These are phyloP conservation scores for Petrosia ficiformis DNA, from an alignment of 37 sponge, comb jelly and placozoan species.

Conservation along the genomic window DNA sequence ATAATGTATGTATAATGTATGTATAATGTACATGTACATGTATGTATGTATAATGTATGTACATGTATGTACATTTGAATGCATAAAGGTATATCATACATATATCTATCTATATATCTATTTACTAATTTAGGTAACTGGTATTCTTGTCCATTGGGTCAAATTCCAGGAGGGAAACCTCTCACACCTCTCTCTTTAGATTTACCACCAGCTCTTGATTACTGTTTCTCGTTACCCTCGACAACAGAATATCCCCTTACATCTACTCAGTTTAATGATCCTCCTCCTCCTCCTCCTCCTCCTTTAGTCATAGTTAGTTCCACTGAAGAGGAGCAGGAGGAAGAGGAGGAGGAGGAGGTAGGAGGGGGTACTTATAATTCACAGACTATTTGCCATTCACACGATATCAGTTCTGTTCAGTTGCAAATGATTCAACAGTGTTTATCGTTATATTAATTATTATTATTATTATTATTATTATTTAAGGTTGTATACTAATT, in stretches of 20 bases:
- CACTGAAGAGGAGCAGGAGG: not conserved
- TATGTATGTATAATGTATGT: too few species aligned
- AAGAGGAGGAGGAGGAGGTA: not conserved
- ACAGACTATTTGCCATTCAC: too few species aligned
- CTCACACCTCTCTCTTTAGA: not conserved
- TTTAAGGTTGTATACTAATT: too few species aligned
- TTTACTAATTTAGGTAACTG: not conserved
- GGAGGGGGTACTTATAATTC: too few species aligned
- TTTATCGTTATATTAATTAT: too few species aligned
- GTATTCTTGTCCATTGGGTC: conserved; percentile 1
- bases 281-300: too few species aligned
- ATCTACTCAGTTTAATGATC: too few species aligned
- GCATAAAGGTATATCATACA: not conserved
- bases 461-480: too few species aligned
- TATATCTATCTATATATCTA: not conserved
- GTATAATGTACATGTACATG: too few species aligned
- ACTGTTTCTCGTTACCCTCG: not conserved
- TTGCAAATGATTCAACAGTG: too few species aligned
- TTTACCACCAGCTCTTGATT: not conserved
- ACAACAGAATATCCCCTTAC: not conserved
- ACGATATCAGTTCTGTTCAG: too few species aligned
- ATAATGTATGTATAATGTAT: too few species aligned
- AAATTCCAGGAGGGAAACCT: not conserved
- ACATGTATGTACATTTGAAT: not conserved
- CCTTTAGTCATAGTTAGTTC: not conserved